Conservation (phyloP, 2,888 invertebrate species). For the Clunio marinus region DNA sequence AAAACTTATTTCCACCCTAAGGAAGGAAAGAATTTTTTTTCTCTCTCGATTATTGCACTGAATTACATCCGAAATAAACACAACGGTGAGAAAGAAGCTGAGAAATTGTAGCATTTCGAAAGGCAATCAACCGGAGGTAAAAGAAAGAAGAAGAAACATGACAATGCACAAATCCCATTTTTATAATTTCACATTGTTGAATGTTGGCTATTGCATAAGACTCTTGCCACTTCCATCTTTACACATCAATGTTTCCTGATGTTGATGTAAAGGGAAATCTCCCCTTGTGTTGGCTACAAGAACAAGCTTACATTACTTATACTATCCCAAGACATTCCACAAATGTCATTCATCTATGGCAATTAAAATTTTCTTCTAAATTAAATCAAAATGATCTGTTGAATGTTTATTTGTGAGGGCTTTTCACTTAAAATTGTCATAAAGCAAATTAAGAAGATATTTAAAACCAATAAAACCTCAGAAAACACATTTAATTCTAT, state of each 20-base stretch:
- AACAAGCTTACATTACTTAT: neutral
- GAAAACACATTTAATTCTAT: neutral
- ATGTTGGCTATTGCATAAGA: neutral
- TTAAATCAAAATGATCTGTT: neutral
- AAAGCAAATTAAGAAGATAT: neutral
- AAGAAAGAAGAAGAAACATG: conserved; percentile 6
- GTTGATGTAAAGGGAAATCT: no score
- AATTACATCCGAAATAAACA: no score
- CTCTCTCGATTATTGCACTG: no score
- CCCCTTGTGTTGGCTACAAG: no score
- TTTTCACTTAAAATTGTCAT: neutral
- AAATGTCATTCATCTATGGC: neutral
- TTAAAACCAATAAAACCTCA: neutral
- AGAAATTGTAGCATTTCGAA: no score
- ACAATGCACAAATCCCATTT: conserved; percentile 23
- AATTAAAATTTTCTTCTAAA: neutral
- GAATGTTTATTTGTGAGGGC: neutral
- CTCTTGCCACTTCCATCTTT: neutral
- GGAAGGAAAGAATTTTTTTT: no score
- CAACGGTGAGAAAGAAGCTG: no score
- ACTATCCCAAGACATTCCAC: neutral
- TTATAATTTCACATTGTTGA: no score
- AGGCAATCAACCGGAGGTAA: conserved; percentile 11
- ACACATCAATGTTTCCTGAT: no score
- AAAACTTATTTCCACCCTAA: no score